Base-by-base conservation (phyloP, 1,140 invertebrate species). In the Myzus persicae region DNA sequence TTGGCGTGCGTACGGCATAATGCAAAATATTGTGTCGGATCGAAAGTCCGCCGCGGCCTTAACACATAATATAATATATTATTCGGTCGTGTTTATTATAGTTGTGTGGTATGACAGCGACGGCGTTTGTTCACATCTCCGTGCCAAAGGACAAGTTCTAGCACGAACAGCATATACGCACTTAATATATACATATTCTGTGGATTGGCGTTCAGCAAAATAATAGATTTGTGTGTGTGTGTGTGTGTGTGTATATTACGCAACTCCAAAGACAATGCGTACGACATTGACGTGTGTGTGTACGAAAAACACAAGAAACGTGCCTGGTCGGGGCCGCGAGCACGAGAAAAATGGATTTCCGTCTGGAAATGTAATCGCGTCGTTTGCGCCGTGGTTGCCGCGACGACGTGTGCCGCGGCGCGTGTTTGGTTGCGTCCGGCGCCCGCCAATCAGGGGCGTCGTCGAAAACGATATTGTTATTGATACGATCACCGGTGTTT, bases 91-190 rank as follows among this genome's bases (percentile, higher is more conserved):
- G 31, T n/a, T n/a, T 18, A n/a, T 76, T n/a, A 76, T 36, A 31
- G 59, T n/a, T 76, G 59, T n/a, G 59, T n/a, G 31, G 59, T 20
- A 76, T 76, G 59, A 82, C 81, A 40, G 81, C 36, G 36, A 36
- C 81, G 76, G 76, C 76, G 36, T 82, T 76, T 76, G 59, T 76
- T 76, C 59, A 76, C 59, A 76, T 76, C 59, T 76, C 59, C 59
- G 14, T 5, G 59, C 59, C 31, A 76, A 36, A 76, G 59, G 59
- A 76, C 59, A 76, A 76, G 31, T 76, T 76, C 59, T 14, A 76
- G 59, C 59, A 76, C 59, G 59, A 76, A n/a, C 5, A n/a, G 59
- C 31, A 26, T 18, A 26, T 9, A 26, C 26, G 31, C 59, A 14
- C 31, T 1, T 18, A n/a, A n/a, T 67, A 18, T 18, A 76, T n/a